Evolutionary conservation across 2,888 invertebrate genomes (phyloP).

Genomic region (Conus canariensis): DNA sequence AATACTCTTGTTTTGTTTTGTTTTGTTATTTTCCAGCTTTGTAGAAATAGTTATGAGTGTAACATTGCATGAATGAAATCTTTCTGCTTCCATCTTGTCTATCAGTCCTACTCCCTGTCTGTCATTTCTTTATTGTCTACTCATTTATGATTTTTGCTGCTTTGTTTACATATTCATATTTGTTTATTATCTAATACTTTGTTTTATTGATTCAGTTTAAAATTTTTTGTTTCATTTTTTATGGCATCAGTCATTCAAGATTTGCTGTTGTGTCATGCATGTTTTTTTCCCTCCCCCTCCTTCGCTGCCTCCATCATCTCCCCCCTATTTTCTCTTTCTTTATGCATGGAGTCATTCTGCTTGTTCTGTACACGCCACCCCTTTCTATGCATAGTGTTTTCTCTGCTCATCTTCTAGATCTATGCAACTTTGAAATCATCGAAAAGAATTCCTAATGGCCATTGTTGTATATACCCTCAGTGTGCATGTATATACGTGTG

Average conservation of each 20-base stretch:
- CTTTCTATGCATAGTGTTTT: slow-evolving; percentile 23
- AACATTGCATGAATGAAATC: background rate
- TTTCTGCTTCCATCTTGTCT: background rate
- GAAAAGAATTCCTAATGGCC: slow-evolving; percentile 27
- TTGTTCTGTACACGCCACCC: slow-evolving; percentile 16
- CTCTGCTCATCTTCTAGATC: slow-evolving; percentile 26
- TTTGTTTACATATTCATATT: background rate
- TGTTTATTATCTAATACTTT: background rate
- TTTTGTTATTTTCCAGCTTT: background rate
- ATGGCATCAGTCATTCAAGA: background rate
- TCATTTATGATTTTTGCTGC: background rate
- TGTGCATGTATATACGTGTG: background rate
- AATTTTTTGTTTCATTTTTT: background rate
- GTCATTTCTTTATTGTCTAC: background rate
- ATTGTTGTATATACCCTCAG: background rate
- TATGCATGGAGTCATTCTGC: background rate
- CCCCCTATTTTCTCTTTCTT: background rate
- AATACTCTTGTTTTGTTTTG: background rate
- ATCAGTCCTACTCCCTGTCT: background rate
- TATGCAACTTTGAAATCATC: slow-evolving; percentile 31
- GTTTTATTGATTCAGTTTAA: background rate
- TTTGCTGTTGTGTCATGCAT: background rate
- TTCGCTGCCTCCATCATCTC: background rate
- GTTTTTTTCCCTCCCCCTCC: background rate
- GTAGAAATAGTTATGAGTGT: background rate